phyloP scores from a whole-genome alignment of 2,113 vertebrate genomes.

The Piliocolobus tephrosceles region DNA sequence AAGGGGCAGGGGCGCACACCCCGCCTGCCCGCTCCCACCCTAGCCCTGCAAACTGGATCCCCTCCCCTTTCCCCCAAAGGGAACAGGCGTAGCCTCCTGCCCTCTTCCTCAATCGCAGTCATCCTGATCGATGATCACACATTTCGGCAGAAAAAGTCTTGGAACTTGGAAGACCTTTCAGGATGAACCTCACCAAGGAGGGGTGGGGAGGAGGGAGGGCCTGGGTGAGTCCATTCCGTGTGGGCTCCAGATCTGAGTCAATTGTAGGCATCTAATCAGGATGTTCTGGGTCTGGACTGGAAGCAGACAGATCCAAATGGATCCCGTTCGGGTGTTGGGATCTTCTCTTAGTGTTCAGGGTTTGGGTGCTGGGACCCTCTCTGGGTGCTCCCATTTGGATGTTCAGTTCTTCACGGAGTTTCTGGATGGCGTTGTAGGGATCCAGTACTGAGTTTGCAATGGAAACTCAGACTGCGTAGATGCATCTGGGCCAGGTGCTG shows the following conservation, averaged over 20 bases:
- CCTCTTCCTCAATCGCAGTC: rapidly evolving
- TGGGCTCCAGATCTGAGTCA: neutral
- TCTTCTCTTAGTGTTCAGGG: neutral
- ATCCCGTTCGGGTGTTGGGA: neutral
- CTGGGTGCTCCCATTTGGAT: neutral
- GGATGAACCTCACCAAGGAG: neutral
- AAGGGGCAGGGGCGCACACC: rapidly evolving
- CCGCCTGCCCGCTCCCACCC: neutral
- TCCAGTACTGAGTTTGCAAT: neutral
- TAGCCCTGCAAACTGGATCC: too few relatives aligned
- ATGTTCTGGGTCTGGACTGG: neutral
- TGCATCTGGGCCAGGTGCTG: neutral
- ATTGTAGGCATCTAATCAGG: neutral
- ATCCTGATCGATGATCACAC: neutral
- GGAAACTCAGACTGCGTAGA: neutral
- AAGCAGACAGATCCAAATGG: neutral
- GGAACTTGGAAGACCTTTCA: neutral
- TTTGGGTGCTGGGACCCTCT: neutral
- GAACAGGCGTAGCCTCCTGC: neutral
- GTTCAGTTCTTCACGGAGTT: neutral
- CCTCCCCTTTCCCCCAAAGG: neutral
- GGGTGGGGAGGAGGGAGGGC: neutral
- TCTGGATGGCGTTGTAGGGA: neutral
- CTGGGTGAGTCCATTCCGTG: neutral
- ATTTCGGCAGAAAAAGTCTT: slow-evolving; percentile 10